phyloP scores from a whole-genome alignment of 2,113 vertebrate species.

The Catharus bicknelli region DNA sequence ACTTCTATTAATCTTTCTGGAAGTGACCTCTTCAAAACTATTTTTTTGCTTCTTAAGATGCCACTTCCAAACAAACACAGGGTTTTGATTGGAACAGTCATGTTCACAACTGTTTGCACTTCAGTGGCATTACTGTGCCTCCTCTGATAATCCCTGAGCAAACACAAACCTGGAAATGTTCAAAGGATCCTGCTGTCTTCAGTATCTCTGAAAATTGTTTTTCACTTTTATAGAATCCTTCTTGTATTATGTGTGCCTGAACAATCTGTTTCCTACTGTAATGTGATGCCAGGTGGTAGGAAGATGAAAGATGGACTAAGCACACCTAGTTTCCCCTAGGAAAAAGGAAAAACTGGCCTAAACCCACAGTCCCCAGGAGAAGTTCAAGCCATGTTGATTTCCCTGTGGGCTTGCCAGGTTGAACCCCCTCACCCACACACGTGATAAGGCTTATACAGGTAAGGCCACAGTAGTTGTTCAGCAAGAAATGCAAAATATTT shows the following conservation, averaged over 20 bases:
- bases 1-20: neutral
- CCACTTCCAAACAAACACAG: neutral
- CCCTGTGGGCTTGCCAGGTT: neutral
- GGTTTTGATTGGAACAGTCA: neutral
- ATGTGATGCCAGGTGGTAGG: neutral
- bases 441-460: neutral
- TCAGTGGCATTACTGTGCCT: neutral
- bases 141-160: neutral
- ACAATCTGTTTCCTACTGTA: neutral
- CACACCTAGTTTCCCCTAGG: neutral
- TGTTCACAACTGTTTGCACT: neutral
- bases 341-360: neutral
- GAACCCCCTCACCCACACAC: neutral
- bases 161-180: neutral
- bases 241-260: neutral
- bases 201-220: constrained; percentile 9
- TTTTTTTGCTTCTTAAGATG: neutral
- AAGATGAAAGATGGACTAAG: neutral
- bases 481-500: neutral
- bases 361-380: neutral
- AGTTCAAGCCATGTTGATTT: neutral
- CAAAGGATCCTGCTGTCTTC: neutral
- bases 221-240: neutral
- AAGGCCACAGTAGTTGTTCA: neutral
- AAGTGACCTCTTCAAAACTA: constrained; percentile 22